Evolutionary conservation across 2,888 invertebrate genomes (phyloP).

Genomic region (Pseudolycoriella hygida): DNA sequence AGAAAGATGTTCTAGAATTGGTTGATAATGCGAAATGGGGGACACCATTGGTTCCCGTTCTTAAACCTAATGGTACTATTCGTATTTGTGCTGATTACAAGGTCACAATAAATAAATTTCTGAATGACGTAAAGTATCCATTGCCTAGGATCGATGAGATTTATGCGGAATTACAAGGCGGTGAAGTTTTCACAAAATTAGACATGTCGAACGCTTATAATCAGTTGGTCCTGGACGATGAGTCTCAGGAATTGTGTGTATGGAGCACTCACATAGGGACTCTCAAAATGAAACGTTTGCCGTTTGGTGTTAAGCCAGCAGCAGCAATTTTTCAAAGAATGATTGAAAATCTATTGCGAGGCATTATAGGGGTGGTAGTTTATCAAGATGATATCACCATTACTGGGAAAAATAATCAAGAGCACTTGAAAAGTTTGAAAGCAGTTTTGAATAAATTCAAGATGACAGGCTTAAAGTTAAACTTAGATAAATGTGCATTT

Average conservation of each 20-base stretch:
- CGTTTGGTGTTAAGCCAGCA: constrained; percentile 14
- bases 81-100: constrained; percentile 12
- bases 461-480: constrained; percentile 14
- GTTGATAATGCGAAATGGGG: constrained; percentile 14
- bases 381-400: constrained; percentile 17
- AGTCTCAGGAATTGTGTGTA: constrained; percentile 14
- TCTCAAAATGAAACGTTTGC: constrained; percentile 13
- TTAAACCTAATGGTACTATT: constrained; percentile 18
- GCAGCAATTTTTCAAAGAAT: constrained; percentile 18
- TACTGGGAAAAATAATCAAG: constrained; percentile 13
- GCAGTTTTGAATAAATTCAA: constrained; percentile 14
- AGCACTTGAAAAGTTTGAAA: constrained; percentile 14
- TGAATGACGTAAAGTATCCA: constrained; percentile 6
- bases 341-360: constrained; percentile 15
- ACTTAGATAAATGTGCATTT: constrained; percentile 14
- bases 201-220: constrained; percentile 1
- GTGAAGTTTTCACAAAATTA: constrained; percentile 2
- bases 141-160: constrained; percentile 5
- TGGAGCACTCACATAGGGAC: constrained; percentile 18
- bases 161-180: constrained; percentile 4
- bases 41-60: constrained; percentile 20
- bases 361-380: constrained; percentile 15
- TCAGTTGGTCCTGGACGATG: constrained; percentile 13
- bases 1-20: constrained; percentile 6
- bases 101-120: constrained; percentile 8